Conservation (phyloP, 2,888 invertebrate species). For the Dexiosoma caninum region DNA sequence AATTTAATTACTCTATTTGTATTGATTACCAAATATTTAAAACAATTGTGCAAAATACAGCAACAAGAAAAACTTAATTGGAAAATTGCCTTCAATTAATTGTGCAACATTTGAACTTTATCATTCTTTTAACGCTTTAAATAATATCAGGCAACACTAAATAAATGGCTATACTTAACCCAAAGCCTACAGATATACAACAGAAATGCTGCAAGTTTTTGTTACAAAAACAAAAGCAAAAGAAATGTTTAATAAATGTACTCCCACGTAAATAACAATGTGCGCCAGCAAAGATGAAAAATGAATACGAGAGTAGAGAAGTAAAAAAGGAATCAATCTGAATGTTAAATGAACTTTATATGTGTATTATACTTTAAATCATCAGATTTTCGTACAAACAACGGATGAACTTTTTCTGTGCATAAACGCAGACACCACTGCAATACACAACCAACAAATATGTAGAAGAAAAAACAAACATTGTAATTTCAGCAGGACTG, state of each 20-base stretch:
- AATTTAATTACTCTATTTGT: background rate
- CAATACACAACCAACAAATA: no score
- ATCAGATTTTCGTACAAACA: slow-evolving; percentile 30
- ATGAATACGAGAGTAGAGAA: background rate
- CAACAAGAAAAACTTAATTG: slow-evolving; percentile 29
- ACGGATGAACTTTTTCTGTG: slow-evolving; percentile 18
- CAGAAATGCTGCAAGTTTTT: slow-evolving; percentile 16
- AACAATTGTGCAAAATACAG: slow-evolving; percentile 15
- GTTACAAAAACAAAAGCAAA: slow-evolving; percentile 11
- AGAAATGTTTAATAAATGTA: slow-evolving; percentile 17
- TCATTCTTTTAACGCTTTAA: slow-evolving; percentile 45
- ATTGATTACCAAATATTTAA: slow-evolving; percentile 25
- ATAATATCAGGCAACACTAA: slow-evolving; percentile 21
- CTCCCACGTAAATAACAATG: slow-evolving; percentile 5
- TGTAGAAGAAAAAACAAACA: no score
- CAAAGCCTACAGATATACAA: slow-evolving; percentile 55
- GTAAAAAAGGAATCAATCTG: slow-evolving; percentile 47
- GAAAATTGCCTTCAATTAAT: slow-evolving; percentile 40
- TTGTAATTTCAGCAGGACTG: no score
- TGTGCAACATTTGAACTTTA: slow-evolving; percentile 36
- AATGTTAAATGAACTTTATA: slow-evolving; percentile 58
- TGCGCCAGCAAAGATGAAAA: background rate
- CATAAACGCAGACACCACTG: no score
- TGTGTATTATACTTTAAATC: slow-evolving; percentile 52
- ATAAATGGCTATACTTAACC: slow-evolving; percentile 46